phyloP scores from a whole-genome alignment of 2,888 invertebrate species.

The Phengaris arion region DNA sequence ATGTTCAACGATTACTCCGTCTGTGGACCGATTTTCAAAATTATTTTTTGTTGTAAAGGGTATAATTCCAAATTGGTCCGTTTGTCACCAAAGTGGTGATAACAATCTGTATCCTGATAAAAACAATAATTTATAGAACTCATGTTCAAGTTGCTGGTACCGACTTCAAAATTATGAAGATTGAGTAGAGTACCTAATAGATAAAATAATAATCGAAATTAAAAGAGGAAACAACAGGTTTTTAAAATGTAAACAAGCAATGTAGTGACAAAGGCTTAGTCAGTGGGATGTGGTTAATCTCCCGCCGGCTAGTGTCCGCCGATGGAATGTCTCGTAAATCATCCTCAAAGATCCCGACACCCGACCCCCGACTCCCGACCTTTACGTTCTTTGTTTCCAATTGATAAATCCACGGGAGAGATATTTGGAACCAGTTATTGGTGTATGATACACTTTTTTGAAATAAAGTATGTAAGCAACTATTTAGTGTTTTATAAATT shows the following conservation, averaged over 20 bases:
- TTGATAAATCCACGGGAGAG: neutral
- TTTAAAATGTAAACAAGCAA: slow-evolving; percentile 40
- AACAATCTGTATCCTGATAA: no score
- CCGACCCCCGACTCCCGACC: slow-evolving; percentile 34
- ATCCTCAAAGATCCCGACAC: slow-evolving; percentile 44
- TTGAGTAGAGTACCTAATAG: no score
- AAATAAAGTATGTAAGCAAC: neutral
- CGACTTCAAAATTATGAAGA: no score
- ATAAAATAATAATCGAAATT: no score
- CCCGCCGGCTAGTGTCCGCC: slow-evolving; percentile 50
- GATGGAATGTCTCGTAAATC: slow-evolving; percentile 73
- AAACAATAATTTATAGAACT: no score
- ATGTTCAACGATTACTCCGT: no score
- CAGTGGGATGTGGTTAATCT: slow-evolving; percentile 64
- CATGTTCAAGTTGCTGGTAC: no score
- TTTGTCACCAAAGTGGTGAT: no score
- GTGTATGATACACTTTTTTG: neutral
- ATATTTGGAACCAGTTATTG: neutral
- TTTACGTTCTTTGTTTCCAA: slow-evolving; percentile 27
- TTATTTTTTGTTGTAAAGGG: no score
- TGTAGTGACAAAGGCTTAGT: slow-evolving; percentile 47
- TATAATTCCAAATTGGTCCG: no score
- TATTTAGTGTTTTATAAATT: no score
- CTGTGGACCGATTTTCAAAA: no score
- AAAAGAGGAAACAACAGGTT: slow-evolving; percentile 37